phyloP scores from a whole-genome alignment of 2,113 vertebrate species.

The Nibea albiflora region DNA sequence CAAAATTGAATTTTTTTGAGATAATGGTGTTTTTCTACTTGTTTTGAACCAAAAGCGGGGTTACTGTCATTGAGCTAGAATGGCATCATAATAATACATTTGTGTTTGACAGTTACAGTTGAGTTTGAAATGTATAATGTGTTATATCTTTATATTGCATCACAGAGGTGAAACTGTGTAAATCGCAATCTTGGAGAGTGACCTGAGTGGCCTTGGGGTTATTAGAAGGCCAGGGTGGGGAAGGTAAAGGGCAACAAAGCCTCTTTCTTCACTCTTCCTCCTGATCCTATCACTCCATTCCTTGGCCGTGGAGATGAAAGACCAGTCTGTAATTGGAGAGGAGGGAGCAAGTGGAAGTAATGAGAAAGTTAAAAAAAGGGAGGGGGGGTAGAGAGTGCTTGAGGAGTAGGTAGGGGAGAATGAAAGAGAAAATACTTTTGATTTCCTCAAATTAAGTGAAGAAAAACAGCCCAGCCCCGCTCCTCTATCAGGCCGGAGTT shows the following conservation, averaged over 20 bases:
- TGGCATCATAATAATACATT: not conserved
- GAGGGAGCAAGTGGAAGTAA: constrained; percentile 79
- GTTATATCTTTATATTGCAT: constrained; percentile 14
- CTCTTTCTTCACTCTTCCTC: constrained; percentile 84
- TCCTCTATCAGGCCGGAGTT: constrained; percentile 63
- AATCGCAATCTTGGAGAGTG: constrained; percentile 54
- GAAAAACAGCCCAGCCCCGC: constrained; percentile 71
- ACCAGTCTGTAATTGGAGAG: constrained; percentile 82
- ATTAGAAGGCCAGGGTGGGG: constrained; percentile 73
- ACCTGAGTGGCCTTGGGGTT: constrained; percentile 74
- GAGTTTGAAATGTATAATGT: constrained; percentile 4
- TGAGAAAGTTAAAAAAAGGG: constrained; percentile 72
- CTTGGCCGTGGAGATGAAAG: constrained; percentile 85
- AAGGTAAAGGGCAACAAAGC: constrained; percentile 78
- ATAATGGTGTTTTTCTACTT: not conserved
- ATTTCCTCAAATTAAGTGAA: constrained; percentile 83
- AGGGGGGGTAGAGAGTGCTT: constrained; percentile 65
- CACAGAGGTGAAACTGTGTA: constrained; percentile 41
- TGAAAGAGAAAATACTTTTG: constrained; percentile 79
- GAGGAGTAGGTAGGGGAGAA: constrained; percentile 68
- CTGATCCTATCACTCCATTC: constrained; percentile 86
- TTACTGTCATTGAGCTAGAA: not conserved
- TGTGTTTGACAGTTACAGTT: not conserved
- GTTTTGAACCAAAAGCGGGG: not conserved
- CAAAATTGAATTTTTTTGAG: not conserved